Percentiles rank a stretch among this genome's conserved stretches.
phyloP scores from a whole-genome alignment of 2,888 invertebrate species.

The Ornithoptera priamus region DNA sequence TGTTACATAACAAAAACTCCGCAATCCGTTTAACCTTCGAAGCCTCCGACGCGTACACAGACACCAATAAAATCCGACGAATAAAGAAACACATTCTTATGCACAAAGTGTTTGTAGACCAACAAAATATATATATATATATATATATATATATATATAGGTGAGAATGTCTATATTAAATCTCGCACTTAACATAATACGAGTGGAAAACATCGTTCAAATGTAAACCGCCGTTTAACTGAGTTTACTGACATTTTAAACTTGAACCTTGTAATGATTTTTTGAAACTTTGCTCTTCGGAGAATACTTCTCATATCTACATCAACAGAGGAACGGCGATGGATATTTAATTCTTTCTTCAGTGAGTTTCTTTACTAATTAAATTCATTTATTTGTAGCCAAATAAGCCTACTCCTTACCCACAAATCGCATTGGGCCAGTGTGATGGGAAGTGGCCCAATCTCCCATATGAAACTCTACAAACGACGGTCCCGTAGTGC shows the following conservation, averaged over 20 bases:
- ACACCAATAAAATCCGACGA: conserved; percentile 22
- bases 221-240: conserved; percentile 72
- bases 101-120: conserved; percentile 49
- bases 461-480: too few relatives aligned
- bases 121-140: conserved; percentile 49
- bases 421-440: too few relatives aligned
- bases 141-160: conserved; percentile 30
- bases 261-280: conserved; percentile 3
- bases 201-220: conserved; percentile 53
- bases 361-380: too few relatives aligned
- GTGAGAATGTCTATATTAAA: conserved; percentile 65
- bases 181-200: conserved; percentile 52
- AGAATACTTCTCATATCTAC: neutral
- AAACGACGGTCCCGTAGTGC: too few relatives aligned
- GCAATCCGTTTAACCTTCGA: conserved; percentile 20
- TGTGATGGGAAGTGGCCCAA: too few relatives aligned
- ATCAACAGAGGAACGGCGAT: neutral
- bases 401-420: too few relatives aligned
- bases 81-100: conserved; percentile 47
- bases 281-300: neutral
- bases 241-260: conserved; percentile 62
- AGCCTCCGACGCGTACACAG: conserved; percentile 21
- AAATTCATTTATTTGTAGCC: too few relatives aligned
- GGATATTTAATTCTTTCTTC: neutral
- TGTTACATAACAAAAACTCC: conserved; percentile 11